Base-by-base conservation (phyloP, 2,888 invertebrate species). In the Diploptera punctata region DNA sequence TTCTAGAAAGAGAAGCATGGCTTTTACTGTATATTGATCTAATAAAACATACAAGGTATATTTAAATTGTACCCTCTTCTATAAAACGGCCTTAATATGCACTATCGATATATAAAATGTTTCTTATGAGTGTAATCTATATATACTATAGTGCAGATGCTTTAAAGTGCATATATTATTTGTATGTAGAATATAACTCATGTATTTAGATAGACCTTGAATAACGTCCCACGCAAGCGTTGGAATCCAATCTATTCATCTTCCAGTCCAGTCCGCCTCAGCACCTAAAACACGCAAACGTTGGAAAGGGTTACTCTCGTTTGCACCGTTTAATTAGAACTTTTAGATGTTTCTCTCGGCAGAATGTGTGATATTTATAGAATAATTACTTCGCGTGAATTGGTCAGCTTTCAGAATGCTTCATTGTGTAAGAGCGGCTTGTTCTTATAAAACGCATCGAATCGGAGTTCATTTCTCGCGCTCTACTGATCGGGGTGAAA, bases 351-450 rank as follows among this genome's bases (percentile, higher is more conserved):
- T 43, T 21, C 33, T 65, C 44, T 1, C 65, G 7, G 21, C 13
- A 44, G 44, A 65, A 65, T 65, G 44, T 19, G 65, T 24, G 65
- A 44, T 21, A 65, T 44, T 65, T 26, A 65, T 43, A 60, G 60
- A 60, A 29, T 65, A 43, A 44, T 65, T 65, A 44, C 43, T 16
- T 43, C 24, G 65, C n/a, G 54, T 44, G 43, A 65, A 65, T 3
- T 26, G 44, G 44, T 44, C 18, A 13, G 3, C 7, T 24, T 44
- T 26, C 24, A 43, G 54, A 21, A 26, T 26, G 54, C 54, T 54
- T 54, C 26, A 13, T 54, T 13, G 26, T 43, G 21, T 54, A 54
- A 21, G 19, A 1, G n/a, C 43, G 16, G 21, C 21, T 18, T 44
- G 18, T 24, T 24, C 44, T n/a, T n/a, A n/a, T n/a, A 10, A 7